Conservation (phyloP, 2,797 vertebrate genomes). For the Benthosema pterotum region DNA sequence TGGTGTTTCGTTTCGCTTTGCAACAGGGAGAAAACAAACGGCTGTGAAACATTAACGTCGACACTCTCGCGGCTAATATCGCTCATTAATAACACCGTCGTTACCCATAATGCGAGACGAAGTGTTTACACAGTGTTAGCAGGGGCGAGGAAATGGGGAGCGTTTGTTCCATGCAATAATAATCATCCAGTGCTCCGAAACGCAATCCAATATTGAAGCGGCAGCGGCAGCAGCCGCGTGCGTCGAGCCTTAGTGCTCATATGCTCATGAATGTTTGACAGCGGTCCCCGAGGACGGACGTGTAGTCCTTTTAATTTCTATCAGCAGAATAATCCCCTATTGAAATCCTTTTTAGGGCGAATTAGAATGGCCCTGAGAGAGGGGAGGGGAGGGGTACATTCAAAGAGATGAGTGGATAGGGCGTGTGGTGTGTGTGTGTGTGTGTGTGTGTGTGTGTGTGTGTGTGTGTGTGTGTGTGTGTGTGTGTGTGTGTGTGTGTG, state of each 20-base stretch:
- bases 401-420: slow-evolving; percentile 74
- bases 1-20: background rate
- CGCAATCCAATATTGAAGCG: slow-evolving; percentile 40
- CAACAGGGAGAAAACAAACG: background rate
- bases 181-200: slow-evolving; percentile 24
- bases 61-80: background rate
- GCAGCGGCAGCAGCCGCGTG: too few relatives aligned
- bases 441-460: slow-evolving; percentile 79
- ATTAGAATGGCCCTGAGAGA: slow-evolving; percentile 74
- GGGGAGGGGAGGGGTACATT: slow-evolving; percentile 44
- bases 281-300: slow-evolving; percentile 69
- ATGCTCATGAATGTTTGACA: slow-evolving; percentile 74
- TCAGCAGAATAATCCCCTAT: slow-evolving; percentile 78
- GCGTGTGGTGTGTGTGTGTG: slow-evolving; percentile 75
- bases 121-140: background rate
- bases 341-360: slow-evolving; percentile 81
- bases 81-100: background rate
- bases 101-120: background rate
- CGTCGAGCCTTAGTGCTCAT: slow-evolving; percentile 49
- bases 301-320: slow-evolving; percentile 78
- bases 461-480: slow-evolving; percentile 79
- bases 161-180: background rate
- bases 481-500: slow-evolving; percentile 79
- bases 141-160: background rate
- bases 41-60: slow-evolving; percentile 2